Percentiles rank a stretch among this genome's conserved stretches.
These are phyloP conservation scores for Propithecus deckenii DNA, from an alignment of 2,797 vertebrate genomes.

Conservation along the genomic window DNA sequence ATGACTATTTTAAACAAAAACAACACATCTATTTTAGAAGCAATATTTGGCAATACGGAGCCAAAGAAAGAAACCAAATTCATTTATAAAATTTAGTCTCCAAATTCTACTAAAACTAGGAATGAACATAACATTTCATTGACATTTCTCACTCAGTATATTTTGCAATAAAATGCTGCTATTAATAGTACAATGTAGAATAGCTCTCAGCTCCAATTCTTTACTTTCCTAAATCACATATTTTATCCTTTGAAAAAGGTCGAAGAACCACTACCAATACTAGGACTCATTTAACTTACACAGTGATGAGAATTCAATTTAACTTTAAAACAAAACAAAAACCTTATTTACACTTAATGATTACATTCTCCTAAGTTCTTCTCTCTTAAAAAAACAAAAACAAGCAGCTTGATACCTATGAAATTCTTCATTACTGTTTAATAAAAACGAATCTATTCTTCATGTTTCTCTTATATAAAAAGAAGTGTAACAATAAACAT, in stretches of 20 bases:
- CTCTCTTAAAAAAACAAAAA: constrained; percentile 5
- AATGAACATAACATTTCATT: constrained; percentile 1
- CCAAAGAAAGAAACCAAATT: constrained; percentile 36
- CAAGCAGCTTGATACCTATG: neutral
- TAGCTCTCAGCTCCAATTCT: neutral
- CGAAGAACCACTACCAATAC: neutral
- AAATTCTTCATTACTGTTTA: constrained; percentile 3
- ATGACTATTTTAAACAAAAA: neutral
- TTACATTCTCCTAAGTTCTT: neutral
- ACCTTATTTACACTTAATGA: constrained; percentile 30
- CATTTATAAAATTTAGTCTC: neutral
- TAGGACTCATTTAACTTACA: neutral
- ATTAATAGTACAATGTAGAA: neutral
- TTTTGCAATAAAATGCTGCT: constrained; percentile 8
- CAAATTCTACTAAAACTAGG: neutral
- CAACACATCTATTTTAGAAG: neutral
- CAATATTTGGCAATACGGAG: neutral
- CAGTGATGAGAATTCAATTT: neutral
- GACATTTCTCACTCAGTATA: constrained; percentile 14
- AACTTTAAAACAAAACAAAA: neutral
- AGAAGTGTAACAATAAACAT: neutral
- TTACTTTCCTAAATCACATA: neutral
- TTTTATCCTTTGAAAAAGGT: neutral
- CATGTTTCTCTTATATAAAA: neutral
- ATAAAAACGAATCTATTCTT: constrained; percentile 28